Evolutionary conservation across 2,888 invertebrate genomes (phyloP), one percentile per base, ranked within the genome.

Genomic region (Xestia c-nigrum): DNA sequence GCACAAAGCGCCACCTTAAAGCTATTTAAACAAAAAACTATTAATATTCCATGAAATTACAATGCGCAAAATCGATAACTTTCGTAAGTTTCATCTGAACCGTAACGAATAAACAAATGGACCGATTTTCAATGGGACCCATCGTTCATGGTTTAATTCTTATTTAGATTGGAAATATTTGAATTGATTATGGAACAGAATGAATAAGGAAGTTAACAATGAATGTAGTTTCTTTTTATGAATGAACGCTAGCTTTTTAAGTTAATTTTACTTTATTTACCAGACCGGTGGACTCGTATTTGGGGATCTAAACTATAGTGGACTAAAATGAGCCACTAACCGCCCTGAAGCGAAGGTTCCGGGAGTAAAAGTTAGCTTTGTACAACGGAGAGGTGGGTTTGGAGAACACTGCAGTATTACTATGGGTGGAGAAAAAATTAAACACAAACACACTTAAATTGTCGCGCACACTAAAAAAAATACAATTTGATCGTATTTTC

Each of bases 41-140:
- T 86, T 78, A 79, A 87, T 72, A 88, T 85, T 82, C 86, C 88
- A 84, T 78, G 81, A 81, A 85, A 85, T 88, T 79, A 87, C 80
- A 77, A 81, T 85, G 88, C 81, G 84, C 78, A 80, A 86, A 87
- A 88, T 87, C 81, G 71, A 80, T 86, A 85, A 81, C 85, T 85
- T 80, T 85, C 78, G 74, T 79, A 81, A 81, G 78, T 76, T 80
- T 84, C 72, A 57, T 78, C 80, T 65, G 73, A 75, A 72, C 82
- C 85, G 81, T 81, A 80, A 77, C 85, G 69, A 87, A 87, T 86
- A 78, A 87, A 77, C 78, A 87, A 87, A 87, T 78, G 80, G 75
- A 82, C 46, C 75, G 78, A 80, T 84, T 87, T 81, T 85, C 78
- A 87, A 86, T 86, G 83, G 86, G 57, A 83, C 81, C 74, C 81